Conservation (phyloP, 1,140 invertebrate genomes). For the Bombus haemorrhoidalis region DNA sequence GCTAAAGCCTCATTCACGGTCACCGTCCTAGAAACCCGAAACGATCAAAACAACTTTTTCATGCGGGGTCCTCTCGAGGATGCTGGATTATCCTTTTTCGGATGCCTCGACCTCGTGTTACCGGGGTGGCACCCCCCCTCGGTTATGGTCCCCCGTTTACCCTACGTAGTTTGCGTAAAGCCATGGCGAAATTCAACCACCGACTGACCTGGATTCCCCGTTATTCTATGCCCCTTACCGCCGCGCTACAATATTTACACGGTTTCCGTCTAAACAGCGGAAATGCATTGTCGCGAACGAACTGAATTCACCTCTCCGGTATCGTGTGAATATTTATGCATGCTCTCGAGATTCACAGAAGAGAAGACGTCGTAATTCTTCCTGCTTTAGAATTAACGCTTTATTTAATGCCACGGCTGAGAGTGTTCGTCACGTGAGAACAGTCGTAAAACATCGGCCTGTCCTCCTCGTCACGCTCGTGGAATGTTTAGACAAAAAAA, state of each 20-base stretch:
- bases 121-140: conserved; percentile 27
- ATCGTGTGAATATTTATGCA: conserved; percentile 33
- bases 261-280: conserved; percentile 61
- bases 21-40: conserved; percentile 79
- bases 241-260: conserved; percentile 64
- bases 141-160: conserved; percentile 1
- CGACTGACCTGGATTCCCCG: conserved; percentile 74
- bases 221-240: background rate
- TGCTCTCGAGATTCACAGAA: background rate
- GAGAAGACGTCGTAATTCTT: background rate
- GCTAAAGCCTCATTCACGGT: conserved; percentile 74
- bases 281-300: conserved; percentile 41
- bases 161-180: conserved; percentile 55
- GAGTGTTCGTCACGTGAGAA: conserved; percentile 37
- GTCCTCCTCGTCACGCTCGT: background rate
- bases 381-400: background rate
- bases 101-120: conserved; percentile 39
- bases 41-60: conserved; percentile 81
- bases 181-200: conserved; percentile 68
- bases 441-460: background rate
- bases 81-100: conserved; percentile 75
- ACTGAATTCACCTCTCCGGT: conserved; percentile 53
- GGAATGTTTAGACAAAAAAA: conserved; percentile 13
- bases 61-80: conserved; percentile 72
- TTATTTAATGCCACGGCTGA: conserved; percentile 53